Base-by-base conservation (phyloP, 2,797 vertebrate species). In the Chelonia mydas region DNA sequence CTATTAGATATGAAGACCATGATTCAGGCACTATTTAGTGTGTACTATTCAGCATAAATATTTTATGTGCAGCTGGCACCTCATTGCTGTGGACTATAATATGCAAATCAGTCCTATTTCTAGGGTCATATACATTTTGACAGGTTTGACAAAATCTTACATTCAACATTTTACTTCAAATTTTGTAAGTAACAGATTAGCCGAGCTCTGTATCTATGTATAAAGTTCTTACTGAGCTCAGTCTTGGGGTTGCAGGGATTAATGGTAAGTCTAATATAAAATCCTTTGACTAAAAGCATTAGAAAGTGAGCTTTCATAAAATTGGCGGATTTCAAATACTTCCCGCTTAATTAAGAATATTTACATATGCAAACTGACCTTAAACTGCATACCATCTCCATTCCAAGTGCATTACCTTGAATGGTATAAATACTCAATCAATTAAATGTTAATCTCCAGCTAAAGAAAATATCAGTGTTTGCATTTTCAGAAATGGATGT, bases 201-300 rank as follows among this genome's bases (percentile, higher is more conserved):
- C 89, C 80, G 82, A 88, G 90, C 90, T 50, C 61, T 82, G 4
- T 54, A 21, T 23, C 53, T 54, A 54, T 23, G 93, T 78, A n/a
- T 93, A 93, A 90, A 8, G 25, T 92, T 90, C 95, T 86, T 93
- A 50, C 88, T 92, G 47, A 89, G 92, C 84, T 92, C 94, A 95
- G 72, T 91, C 89, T 95, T 82, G 59, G 54, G 76, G 85, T 51
- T 83, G 79, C 90, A 97, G 89, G 41, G 95, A 87, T 93, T 95
- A 92, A 96, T 25, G 6, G 72, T 79, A 87, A 84, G 33, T 78
- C 47, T 3, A 54, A 97, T 95, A 90, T 54, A 33, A 12, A 77
- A 87, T 57, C 10, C 96, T 96, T 92, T 80, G 54, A 96, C 90
- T 96, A 96, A 96, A 96, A 95, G 90, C 91, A 93, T 95, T 94